These are phyloP conservation scores for Eupleurogrammus muticus DNA, from an alignment of 2,797 vertebrate species.

Conservation along the genomic window DNA sequence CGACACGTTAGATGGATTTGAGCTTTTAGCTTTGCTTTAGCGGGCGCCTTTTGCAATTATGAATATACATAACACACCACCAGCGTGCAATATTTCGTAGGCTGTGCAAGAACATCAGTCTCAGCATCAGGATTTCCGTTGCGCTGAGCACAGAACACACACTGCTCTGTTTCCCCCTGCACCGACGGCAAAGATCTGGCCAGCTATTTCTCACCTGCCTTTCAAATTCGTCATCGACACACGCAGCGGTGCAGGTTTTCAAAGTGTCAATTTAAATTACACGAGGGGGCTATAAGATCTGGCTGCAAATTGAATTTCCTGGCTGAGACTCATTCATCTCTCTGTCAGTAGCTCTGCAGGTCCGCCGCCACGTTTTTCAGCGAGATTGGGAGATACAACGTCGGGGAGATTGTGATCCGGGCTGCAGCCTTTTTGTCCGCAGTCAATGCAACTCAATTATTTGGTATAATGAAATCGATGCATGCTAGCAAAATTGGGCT, in stretches of 20 bases:
- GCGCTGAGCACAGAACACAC: slow-evolving; percentile 32
- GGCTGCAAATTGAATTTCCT: slow-evolving; percentile 74
- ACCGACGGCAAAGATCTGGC: slow-evolving; percentile 26
- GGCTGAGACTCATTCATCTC: slow-evolving; percentile 55
- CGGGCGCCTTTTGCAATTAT: slow-evolving; percentile 3
- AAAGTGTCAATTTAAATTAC: slow-evolving; percentile 70
- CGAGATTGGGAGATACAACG: slow-evolving; percentile 14
- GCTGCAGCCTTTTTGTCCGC: background rate
- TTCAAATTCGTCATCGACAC: slow-evolving; percentile 74
- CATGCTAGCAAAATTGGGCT: background rate
- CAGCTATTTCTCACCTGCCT: slow-evolving; percentile 76
- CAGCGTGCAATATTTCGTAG: slow-evolving; percentile 10
- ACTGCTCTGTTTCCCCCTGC: slow-evolving; percentile 27
- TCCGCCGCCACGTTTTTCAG: slow-evolving; percentile 31
- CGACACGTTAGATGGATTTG: background rate
- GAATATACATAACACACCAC: slow-evolving; percentile 8
- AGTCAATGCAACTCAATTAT: background rate
- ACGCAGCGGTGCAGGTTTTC: slow-evolving; percentile 52
- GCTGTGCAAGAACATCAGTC: slow-evolving; percentile 2
- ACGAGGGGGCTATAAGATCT: slow-evolving; percentile 56
- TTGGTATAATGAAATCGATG: background rate
- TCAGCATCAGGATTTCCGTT: slow-evolving; percentile 16
- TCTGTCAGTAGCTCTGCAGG: slow-evolving; percentile 40
- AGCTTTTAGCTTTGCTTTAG: slow-evolving; percentile 6
- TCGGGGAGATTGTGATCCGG: slow-evolving; percentile 2